These are phyloP conservation scores for Solenopsis fugax DNA, from an alignment of 1,140 invertebrate genomes.

Conservation along the genomic window DNA sequence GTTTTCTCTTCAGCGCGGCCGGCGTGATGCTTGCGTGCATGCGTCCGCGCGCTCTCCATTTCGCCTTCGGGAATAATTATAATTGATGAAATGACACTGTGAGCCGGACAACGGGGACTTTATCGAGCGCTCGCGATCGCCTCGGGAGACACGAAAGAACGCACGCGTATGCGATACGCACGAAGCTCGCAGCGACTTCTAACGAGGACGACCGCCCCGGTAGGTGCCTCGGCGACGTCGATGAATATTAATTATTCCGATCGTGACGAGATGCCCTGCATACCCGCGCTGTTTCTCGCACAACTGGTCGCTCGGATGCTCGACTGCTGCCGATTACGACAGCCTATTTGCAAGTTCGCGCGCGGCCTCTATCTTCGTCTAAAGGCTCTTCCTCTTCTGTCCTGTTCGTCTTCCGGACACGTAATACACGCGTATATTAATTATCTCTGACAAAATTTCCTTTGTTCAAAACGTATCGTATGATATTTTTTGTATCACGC, in stretches of 20 bases:
- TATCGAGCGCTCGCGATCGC: slow-evolving; percentile 74
- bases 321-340: slow-evolving; percentile 52
- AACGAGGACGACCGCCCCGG: slow-evolving; percentile 57
- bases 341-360: slow-evolving; percentile 52
- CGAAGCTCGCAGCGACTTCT: slow-evolving; percentile 35
- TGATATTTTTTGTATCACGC: not conserved
- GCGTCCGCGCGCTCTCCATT: slow-evolving; percentile 4
- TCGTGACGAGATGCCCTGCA: slow-evolving; percentile 68
- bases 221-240: slow-evolving; percentile 51
- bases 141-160: slow-evolving; percentile 31
- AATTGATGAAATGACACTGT: slow-evolving; percentile 80
- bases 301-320: slow-evolving; percentile 44
- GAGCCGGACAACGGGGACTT: slow-evolving; percentile 30
- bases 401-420: not conserved
- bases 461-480: not conserved
- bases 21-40: not conserved
- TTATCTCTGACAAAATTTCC: slow-evolving; percentile 17
- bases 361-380: not conserved
- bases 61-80: slow-evolving; percentile 70
- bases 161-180: slow-evolving; percentile 4
- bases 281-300: not conserved
- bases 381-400: not conserved
- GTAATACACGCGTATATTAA: slow-evolving; percentile 11
- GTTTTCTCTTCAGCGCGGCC: not conserved
- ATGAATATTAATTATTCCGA: slow-evolving; percentile 82